These are phyloP conservation scores for Lithosia quadra DNA, from an alignment of 2,888 invertebrate genomes.

Conservation along the genomic window DNA sequence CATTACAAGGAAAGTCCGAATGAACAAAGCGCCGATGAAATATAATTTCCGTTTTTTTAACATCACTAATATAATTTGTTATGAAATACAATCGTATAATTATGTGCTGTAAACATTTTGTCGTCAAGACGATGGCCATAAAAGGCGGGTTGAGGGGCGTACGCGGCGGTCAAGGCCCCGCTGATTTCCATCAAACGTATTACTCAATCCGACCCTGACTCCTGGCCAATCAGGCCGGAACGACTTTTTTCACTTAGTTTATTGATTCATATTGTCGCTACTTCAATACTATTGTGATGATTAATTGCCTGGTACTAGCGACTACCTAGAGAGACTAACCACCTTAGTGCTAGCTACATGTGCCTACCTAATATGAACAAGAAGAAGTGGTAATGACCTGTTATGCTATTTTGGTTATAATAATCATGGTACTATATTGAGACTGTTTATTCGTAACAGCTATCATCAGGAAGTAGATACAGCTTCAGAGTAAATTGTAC, in stretches of 20 bases:
- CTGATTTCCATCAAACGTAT: conserved; percentile 75
- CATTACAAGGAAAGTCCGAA: background rate
- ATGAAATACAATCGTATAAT: conserved; percentile 46
- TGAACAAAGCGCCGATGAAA: conserved; percentile 19
- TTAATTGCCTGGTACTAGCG: conserved; percentile 26
- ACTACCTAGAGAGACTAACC: background rate
- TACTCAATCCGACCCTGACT: conserved; percentile 84
- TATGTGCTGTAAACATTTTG: conserved; percentile 46
- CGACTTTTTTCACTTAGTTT: conserved; percentile 78
- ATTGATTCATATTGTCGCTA: conserved; percentile 67
- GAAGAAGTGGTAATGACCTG: conserved; percentile 6
- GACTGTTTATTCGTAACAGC: conserved; percentile 33
- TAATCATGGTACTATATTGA: conserved; percentile 27
- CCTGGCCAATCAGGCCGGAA: conserved; percentile 82
- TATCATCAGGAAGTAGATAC: conserved; percentile 41
- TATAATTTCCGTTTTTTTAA: conserved; percentile 43
- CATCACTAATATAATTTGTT: conserved; percentile 40
- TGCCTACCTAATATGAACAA: background rate
- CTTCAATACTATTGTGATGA: conserved; percentile 40
- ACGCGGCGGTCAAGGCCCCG: conserved; percentile 75
- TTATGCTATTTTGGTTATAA: conserved; percentile 27
- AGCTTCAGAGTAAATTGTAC: conserved; percentile 16
- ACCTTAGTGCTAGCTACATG: background rate
- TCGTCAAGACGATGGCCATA: conserved; percentile 60
- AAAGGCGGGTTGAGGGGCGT: conserved; percentile 77